phyloP scores from a whole-genome alignment of 2,113 vertebrate genomes.

The Xenopus tropicalis region UCB_Xtro_10.0 CM004443.2:199970501-199971000 shows the following conservation, averaged over 20 bases:
- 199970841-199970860: conserved; percentile 18
- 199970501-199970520: conserved; percentile 34
- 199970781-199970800: neutral
- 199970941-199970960: conserved; percentile 47
- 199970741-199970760: neutral
- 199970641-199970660: conserved; percentile 40
- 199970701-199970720: neutral
- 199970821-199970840: conserved; percentile 34
- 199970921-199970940: conserved; percentile 43
- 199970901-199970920: conserved; percentile 43
- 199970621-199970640: conserved; percentile 39
- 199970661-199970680: neutral
- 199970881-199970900: conserved; percentile 20
- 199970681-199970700: conserved; percentile 4
- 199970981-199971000: conserved; percentile 57
- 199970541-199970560: conserved; percentile 54
- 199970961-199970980: conserved; percentile 41
- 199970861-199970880: conserved; percentile 19
- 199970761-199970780: neutral
- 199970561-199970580: conserved; percentile 9
- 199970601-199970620: conserved; percentile 43
- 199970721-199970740: conserved; percentile 25
- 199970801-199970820: too few relatives aligned
- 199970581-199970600: conserved; percentile 50
- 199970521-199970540: conserved; percentile 54